Conservation (phyloP, 2,888 invertebrate genomes). For the Melanotus villosus region DNA sequence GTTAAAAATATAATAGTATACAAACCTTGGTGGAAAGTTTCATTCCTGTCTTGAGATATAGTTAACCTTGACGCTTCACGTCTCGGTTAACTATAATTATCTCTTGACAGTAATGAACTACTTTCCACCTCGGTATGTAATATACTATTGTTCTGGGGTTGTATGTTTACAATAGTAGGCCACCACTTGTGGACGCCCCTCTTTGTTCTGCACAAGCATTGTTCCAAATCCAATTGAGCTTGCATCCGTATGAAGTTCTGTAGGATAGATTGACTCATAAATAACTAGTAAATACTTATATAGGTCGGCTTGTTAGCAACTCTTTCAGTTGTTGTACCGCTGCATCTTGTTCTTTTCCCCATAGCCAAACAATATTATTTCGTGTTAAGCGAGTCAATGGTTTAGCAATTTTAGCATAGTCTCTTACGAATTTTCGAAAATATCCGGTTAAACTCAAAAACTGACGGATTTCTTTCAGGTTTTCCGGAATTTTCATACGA, state of each 20-base stretch:
- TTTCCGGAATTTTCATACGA: background rate
- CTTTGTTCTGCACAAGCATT: conserved; percentile 18
- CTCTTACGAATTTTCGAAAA: background rate
- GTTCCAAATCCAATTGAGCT: conserved; percentile 20
- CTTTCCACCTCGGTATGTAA: too few species aligned
- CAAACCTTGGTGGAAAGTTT: too few species aligned
- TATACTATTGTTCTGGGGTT: conserved; percentile 18
- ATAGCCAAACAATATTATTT: background rate
- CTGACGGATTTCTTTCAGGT: conserved; percentile 6
- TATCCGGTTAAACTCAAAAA: conserved; percentile 39
- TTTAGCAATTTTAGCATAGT: background rate
- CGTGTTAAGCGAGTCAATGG: background rate
- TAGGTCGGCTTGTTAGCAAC: background rate
- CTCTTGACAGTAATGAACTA: too few species aligned
- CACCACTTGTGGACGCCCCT: conserved; percentile 18
- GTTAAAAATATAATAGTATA: too few species aligned
- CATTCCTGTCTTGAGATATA: too few species aligned
- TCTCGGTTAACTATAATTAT: too few species aligned
- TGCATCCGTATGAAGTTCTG: conserved; percentile 36
- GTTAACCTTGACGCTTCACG: too few species aligned
- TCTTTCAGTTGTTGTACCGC: conserved; percentile 38
- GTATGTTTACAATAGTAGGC: conserved; percentile 40
- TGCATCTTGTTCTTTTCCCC: conserved; percentile 28
- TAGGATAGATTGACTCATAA: conserved; percentile 15
- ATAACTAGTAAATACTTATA: conserved; percentile 18